phyloP scores from a whole-genome alignment of 2,113 vertebrate genomes.

The Ceuthmochares aereus region DNA sequence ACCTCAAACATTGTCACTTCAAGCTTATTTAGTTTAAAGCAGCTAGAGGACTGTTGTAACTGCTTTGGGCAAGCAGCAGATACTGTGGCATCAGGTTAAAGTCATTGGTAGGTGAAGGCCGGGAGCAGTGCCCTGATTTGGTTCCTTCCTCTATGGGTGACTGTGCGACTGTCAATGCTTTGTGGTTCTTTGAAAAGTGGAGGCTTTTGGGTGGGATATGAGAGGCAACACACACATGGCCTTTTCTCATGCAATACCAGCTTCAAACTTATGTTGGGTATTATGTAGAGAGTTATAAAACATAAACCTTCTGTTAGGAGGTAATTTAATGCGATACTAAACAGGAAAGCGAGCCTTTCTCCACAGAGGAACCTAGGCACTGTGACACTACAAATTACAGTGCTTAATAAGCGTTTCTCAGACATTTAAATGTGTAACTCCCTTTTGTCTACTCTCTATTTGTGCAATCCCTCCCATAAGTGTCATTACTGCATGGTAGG shows the following conservation, averaged over 20 bases:
- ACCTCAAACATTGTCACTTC: not conserved
- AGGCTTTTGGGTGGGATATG: not conserved
- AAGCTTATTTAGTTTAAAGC: not conserved
- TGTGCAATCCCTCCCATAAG: not conserved
- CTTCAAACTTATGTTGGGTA: fast-evolving
- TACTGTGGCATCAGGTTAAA: not conserved
- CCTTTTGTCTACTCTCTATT: not conserved
- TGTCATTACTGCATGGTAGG: not conserved
- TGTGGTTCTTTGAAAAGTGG: not conserved
- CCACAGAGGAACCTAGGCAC: not conserved
- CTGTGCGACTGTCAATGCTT: not conserved
- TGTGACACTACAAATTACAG: not conserved
- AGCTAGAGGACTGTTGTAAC: not conserved
- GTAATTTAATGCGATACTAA: no score
- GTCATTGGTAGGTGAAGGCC: not conserved
- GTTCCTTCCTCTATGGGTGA: fast-evolving
- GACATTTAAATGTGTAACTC: not conserved
- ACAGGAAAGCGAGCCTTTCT: not conserved
- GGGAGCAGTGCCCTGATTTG: not conserved
- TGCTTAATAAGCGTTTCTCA: not conserved
- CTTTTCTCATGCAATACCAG: fast-evolving
- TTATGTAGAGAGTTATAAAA: not conserved
- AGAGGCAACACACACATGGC: not conserved
- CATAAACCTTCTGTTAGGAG: not conserved
- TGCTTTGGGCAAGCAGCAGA: not conserved